phyloP scores from a whole-genome alignment of 2,113 vertebrate genomes.

The Nesogale talazaci region DNA sequence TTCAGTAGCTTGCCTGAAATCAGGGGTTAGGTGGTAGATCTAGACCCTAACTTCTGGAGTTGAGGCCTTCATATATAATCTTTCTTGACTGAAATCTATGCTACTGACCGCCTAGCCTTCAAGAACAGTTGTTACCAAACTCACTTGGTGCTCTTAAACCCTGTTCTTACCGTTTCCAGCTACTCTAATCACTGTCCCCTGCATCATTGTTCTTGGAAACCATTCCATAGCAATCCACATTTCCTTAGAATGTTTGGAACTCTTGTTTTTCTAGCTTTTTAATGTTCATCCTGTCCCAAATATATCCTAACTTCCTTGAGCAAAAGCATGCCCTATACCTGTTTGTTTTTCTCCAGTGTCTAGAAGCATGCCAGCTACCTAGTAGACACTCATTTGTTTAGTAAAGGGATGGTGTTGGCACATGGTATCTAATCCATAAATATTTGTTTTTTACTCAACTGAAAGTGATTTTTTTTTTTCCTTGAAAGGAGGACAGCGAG shows the following conservation, averaged over 20 bases:
- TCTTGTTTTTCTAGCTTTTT: constrained; percentile 33
- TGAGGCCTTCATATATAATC: neutral
- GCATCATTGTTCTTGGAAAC: constrained; percentile 17
- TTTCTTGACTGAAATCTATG: constrained; percentile 30
- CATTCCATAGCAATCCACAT: neutral
- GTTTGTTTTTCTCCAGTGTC: neutral
- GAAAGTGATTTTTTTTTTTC: constrained; percentile 52
- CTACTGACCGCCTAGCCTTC: constrained; percentile 1
- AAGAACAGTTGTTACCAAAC: constrained; percentile 3
- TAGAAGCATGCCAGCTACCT: neutral
- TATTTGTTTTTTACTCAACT: constrained; percentile 26
- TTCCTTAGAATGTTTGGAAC: constrained; percentile 18
- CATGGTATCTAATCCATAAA: constrained; percentile 38
- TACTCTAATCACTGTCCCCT: neutral
- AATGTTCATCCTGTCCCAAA: neutral
- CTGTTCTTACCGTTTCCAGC: neutral
- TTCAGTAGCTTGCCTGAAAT: constrained; percentile 34
- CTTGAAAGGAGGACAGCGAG: constrained; percentile 43
- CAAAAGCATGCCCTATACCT: neutral
- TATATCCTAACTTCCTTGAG: neutral
- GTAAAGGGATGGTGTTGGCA: neutral
- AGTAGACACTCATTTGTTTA: constrained; percentile 32
- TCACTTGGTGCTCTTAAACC: neutral
- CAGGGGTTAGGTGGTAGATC: neutral
- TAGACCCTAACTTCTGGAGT: neutral